Conservation (phyloP, 2,113 vertebrate species). For the Zootoca vivipara region DNA sequence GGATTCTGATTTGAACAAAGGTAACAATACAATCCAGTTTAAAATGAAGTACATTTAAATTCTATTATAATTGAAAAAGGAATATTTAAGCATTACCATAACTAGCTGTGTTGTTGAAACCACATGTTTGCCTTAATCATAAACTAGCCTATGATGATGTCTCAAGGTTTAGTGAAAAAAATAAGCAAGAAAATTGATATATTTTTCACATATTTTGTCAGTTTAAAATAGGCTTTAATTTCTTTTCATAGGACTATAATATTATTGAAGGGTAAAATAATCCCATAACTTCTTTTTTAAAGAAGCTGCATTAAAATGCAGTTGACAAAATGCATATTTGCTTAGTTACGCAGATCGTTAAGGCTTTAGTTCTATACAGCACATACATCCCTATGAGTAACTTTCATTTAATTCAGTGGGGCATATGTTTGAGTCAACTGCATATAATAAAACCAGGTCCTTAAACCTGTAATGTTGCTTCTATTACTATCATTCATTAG, state of each 20-base stretch:
- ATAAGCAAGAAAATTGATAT: background rate
- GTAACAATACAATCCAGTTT: background rate
- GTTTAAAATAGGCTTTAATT: background rate
- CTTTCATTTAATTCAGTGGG: background rate
- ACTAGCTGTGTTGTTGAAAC: background rate
- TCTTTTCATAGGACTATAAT: background rate
- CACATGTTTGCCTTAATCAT: background rate
- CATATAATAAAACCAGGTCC: background rate
- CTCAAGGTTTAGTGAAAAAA: background rate
- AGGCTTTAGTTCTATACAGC: background rate
- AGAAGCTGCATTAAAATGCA: background rate
- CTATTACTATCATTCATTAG: background rate
- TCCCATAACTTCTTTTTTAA: background rate
- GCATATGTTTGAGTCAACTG: background rate
- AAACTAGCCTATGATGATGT: background rate
- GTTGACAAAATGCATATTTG: background rate
- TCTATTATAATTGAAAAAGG: background rate
- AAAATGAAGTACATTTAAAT: background rate
- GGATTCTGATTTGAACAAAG: background rate
- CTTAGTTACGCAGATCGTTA: background rate
- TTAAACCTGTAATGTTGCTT: background rate
- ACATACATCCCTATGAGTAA: background rate
- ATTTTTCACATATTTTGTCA: background rate
- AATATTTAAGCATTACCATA: background rate
- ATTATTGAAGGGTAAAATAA: background rate